Evolutionary conservation across 1,140 invertebrate species (phyloP).

Genomic region (Pogonomyrmex barbatus): DNA sequence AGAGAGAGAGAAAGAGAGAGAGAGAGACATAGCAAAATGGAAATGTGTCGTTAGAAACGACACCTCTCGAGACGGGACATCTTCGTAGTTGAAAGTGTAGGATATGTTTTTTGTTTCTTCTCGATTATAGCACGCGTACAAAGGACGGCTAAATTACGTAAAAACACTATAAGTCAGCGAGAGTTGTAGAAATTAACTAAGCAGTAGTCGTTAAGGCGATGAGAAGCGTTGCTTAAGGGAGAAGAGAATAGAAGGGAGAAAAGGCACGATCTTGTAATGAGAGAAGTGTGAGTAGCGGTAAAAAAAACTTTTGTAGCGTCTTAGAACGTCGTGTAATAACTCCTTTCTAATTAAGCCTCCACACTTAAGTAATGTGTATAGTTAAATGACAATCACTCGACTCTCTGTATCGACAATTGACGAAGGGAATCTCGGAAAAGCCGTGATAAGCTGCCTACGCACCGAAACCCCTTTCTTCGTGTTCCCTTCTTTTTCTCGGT

Average conservation of each 20-base stretch:
- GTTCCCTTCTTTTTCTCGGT: slow-evolving; percentile 16
- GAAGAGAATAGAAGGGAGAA: neutral
- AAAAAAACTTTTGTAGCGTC: slow-evolving; percentile 74
- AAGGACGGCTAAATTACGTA: slow-evolving; percentile 12
- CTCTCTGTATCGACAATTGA: slow-evolving; percentile 82
- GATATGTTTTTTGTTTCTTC: slow-evolving; percentile 36
- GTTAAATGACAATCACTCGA: slow-evolving; percentile 85
- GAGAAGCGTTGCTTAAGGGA: neutral
- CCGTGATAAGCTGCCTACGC: slow-evolving; percentile 78
- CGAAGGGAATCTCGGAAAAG: slow-evolving; percentile 73
- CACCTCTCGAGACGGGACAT: slow-evolving; percentile 7
- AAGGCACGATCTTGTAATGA: slow-evolving; percentile 27
- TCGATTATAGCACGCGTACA: slow-evolving; percentile 23
- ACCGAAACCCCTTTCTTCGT: slow-evolving; percentile 66
- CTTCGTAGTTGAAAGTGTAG: slow-evolving; percentile 14
- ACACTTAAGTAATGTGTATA: slow-evolving; percentile 78
- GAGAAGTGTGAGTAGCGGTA: slow-evolving; percentile 54
- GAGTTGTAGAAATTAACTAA: slow-evolving; percentile 65
- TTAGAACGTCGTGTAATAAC: slow-evolving; percentile 78
- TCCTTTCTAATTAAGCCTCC: slow-evolving; percentile 78
- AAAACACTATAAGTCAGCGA: slow-evolving; percentile 24
- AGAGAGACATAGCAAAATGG: neutral
- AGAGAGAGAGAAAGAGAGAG: neutral
- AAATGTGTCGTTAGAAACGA: neutral
- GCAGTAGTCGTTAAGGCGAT: slow-evolving; percentile 59